These are phyloP conservation scores for Hyposmocoma kahamanoa DNA, from an alignment of 1,140 invertebrate species.

Conservation along the genomic window DNA sequence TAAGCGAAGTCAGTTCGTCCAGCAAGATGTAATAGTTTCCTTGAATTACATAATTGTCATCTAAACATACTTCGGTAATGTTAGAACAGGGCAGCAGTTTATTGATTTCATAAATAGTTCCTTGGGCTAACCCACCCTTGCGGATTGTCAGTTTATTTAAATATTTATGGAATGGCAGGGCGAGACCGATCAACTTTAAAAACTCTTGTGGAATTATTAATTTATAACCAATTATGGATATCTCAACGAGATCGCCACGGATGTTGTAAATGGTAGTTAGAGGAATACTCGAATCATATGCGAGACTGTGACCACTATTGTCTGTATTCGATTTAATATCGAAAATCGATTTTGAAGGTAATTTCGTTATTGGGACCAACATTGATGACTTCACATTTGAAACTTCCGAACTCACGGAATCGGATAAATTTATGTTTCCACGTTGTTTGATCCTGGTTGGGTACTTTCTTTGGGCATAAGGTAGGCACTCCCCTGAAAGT, in stretches of 20 bases:
- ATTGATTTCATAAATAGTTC: not conserved
- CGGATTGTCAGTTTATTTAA: conserved; percentile 1
- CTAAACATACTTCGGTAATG: conserved; percentile 4
- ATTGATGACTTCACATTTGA: no score
- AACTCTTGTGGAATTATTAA: not conserved
- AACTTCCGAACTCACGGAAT: no score
- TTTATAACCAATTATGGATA: not conserved
- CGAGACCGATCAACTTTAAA: not conserved
- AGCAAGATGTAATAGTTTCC: conserved; percentile 2
- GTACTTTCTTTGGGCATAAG: no score
- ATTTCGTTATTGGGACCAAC: no score
- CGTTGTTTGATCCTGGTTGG: no score
- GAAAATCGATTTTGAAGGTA: no score
- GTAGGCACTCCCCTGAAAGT: no score
- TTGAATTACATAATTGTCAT: conserved; percentile 1
- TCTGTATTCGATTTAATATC: no score
- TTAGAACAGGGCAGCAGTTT: conserved; percentile 4
- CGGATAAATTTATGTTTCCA: no score
- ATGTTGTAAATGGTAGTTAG: not conserved
- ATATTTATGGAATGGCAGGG: not conserved
- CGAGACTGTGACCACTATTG: no score
- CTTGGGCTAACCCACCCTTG: not conserved
- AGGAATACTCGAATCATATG: no score
- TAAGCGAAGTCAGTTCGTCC: not conserved
- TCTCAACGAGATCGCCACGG: not conserved